These are phyloP conservation scores for Helogale parvula DNA, from an alignment of 2,113 vertebrate genomes.

Conservation along the genomic window DNA sequence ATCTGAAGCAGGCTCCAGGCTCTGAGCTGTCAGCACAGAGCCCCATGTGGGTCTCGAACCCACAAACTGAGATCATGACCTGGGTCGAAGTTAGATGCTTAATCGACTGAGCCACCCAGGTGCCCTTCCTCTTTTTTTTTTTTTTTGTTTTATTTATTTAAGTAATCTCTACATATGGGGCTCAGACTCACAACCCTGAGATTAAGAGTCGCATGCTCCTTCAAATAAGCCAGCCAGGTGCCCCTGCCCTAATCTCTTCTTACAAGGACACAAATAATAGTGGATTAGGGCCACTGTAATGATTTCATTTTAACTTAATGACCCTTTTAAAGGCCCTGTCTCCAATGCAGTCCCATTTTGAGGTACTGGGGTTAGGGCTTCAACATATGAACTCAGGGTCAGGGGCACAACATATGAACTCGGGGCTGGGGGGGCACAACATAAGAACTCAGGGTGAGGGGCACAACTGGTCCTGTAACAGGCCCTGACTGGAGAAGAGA, in stretches of 20 bases:
- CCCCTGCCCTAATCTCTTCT: not conserved
- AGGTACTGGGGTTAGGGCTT: not conserved
- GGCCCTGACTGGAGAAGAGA: not conserved
- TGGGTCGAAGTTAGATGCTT: no score
- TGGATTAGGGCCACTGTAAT: not conserved
- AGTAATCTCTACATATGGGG: no score
- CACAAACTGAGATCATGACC: no score
- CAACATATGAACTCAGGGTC: not conserved
- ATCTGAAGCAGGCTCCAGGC: no score
- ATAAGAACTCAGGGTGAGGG: not conserved
- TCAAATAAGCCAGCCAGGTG: no score
- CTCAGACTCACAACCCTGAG: no score
- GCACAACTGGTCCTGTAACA: not conserved
- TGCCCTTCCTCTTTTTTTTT: no score
- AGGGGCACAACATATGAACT: not conserved
- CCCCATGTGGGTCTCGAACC: no score
- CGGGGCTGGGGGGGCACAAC: not conserved
- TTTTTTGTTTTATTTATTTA: no score
- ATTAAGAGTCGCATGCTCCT: no score
- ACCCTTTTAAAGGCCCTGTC: not conserved
- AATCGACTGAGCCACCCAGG: no score
- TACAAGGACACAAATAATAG: not conserved
- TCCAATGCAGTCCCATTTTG: not conserved
- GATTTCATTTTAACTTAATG: not conserved
- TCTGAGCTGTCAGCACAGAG: no score